phyloP scores from a whole-genome alignment of 2,113 vertebrate genomes.

The Microcebus lehilahytsara region DNA sequence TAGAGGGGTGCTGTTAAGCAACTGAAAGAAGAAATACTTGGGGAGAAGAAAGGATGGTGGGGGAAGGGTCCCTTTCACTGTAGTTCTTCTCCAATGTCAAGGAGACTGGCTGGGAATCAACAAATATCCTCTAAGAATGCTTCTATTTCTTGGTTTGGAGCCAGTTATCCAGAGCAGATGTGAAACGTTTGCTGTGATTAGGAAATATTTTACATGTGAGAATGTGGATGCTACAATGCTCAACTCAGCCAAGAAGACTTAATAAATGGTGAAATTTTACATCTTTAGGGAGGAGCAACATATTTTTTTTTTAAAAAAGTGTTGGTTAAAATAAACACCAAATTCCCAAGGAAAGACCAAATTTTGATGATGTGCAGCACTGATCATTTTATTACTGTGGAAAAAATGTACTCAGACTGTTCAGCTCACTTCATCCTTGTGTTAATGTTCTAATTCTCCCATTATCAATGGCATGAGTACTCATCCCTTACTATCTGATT shows the following conservation, averaged over 20 bases:
- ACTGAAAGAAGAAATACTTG: constrained; percentile 49
- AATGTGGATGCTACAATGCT: constrained; percentile 70
- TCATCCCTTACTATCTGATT: neutral
- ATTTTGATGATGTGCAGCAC: constrained; percentile 63
- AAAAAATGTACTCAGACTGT: constrained; percentile 69
- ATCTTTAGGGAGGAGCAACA: constrained; percentile 78
- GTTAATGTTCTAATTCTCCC: constrained; percentile 45
- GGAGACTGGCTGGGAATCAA: constrained; percentile 65
- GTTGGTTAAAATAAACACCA: constrained; percentile 77
- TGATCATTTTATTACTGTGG: constrained; percentile 74
- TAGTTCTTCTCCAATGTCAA: constrained; percentile 57
- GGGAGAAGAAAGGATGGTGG: neutral
- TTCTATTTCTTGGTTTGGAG: constrained; percentile 65
- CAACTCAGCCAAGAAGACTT: constrained; percentile 69
- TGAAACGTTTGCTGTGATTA: constrained; percentile 72
- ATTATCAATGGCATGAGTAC: constrained; percentile 2
- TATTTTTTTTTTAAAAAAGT: constrained; percentile 46
- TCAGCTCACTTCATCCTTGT: constrained; percentile 33
- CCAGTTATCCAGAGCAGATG: constrained; percentile 78
- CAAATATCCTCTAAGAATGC: constrained; percentile 65
- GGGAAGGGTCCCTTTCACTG: constrained; percentile 29
- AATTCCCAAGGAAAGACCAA: constrained; percentile 70
- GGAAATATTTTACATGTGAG: constrained; percentile 78
- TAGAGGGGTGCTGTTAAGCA: constrained; percentile 65
- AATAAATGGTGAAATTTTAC: constrained; percentile 78